Percentiles rank a stretch among this genome's conserved stretches.
phyloP scores from a whole-genome alignment of 2,113 vertebrate species.

The Nothoprocta pentlandii region DNA sequence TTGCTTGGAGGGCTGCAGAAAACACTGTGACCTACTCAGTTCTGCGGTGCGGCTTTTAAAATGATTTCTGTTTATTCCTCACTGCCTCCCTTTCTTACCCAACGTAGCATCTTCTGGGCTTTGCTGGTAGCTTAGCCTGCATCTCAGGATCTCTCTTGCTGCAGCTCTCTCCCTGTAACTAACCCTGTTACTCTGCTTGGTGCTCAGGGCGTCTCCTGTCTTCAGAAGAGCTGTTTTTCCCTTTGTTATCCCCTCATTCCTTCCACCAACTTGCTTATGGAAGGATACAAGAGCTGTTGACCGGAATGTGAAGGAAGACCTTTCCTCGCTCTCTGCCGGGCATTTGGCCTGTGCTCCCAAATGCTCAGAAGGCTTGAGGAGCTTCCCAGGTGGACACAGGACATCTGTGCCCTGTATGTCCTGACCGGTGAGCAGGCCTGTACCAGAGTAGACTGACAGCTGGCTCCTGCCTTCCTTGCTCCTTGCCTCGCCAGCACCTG shows the following conservation, averaged over 20 bases:
- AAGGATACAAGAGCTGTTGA: background rate
- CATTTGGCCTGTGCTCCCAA: background rate
- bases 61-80: background rate
- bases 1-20: background rate
- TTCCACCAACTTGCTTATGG: background rate
- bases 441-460: background rate
- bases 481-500: background rate
- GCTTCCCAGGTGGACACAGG: fast-evolving
- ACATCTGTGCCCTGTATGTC: background rate
- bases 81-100: background rate
- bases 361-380: background rate
- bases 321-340: background rate
- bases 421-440: fast-evolving
- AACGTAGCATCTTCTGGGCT: background rate
- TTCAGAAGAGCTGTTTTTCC: background rate
- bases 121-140: background rate
- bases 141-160: background rate
- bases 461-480: background rate
- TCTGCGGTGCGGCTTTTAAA: fast-evolving
- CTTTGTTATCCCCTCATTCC: background rate
- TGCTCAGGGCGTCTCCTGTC: fast-evolving
- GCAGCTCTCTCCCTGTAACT: background rate
- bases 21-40: background rate
- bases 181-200: background rate
- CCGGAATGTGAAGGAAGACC: background rate